A percentile compares a stretch with the other conserved stretches of the same genome.
phyloP scores from a whole-genome alignment of 2,888 invertebrate species.

The Pardosa pseudoannulata region DNA sequence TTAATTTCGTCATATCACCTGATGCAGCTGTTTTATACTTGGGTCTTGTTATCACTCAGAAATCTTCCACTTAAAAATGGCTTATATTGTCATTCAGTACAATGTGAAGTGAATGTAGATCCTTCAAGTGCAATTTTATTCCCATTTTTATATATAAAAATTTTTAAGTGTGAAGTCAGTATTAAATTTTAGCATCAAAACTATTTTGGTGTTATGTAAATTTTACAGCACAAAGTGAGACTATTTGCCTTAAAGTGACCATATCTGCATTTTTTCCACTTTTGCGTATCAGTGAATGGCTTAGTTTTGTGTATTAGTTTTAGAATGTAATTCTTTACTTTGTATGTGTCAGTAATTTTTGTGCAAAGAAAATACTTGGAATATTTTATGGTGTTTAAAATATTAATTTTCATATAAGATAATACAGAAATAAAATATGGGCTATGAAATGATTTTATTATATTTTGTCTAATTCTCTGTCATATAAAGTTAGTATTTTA shows the following conservation, averaged over 20 bases:
- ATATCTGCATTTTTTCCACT: not conserved
- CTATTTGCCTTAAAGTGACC: not conserved
- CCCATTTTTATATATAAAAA: not conserved
- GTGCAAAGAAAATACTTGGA: not conserved
- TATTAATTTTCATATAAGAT: too few relatives aligned
- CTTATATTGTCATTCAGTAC: not conserved
- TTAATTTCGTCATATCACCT: not conserved
- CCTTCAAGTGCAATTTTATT: conserved; percentile 1
- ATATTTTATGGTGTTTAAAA: not conserved
- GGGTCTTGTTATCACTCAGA: not conserved
- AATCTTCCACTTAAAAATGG: not conserved
- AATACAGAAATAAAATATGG: not conserved
- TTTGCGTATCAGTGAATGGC: not conserved
- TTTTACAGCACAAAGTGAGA: not conserved
- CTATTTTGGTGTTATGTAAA: not conserved
- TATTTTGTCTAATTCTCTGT: not conserved
- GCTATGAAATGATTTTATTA: not conserved
- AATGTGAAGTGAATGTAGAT: not conserved
- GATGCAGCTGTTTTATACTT: too few relatives aligned
- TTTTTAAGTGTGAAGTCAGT: not conserved
- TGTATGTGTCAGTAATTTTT: not conserved
- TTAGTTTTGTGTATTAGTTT: not conserved
- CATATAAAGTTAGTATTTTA: not conserved
- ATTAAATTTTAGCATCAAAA: not conserved
- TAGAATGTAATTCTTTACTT: not conserved